phyloP scores from a whole-genome alignment of 2,888 invertebrate genomes.

The Leptopterna dolabrata region DNA sequence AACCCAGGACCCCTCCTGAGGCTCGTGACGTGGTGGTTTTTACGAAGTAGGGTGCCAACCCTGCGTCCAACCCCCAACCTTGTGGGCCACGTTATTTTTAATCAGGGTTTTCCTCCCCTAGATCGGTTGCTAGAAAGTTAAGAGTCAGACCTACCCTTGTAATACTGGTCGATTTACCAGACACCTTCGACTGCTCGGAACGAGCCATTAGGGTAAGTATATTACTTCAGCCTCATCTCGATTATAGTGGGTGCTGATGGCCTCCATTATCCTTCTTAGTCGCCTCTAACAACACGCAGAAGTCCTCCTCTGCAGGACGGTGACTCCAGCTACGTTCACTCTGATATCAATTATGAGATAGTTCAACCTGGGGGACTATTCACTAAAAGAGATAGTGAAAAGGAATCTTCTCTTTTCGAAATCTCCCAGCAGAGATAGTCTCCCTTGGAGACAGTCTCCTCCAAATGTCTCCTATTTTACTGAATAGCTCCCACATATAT shows the following conservation, averaged over 20 bases:
- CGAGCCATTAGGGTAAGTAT: not conserved
- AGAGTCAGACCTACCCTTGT: not conserved
- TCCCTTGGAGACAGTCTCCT: too few species aligned
- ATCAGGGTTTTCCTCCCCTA: not conserved
- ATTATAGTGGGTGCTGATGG: not conserved
- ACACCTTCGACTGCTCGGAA: not conserved
- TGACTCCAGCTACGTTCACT: too few species aligned
- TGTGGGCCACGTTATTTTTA: not conserved
- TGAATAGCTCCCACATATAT: too few species aligned
- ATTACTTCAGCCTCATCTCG: not conserved
- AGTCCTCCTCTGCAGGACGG: not conserved
- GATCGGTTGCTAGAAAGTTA: not conserved
- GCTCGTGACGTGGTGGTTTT: not conserved
- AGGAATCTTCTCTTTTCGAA: too few species aligned
- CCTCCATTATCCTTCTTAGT: not conserved
- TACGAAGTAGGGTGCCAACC: not conserved
- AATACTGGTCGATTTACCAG: not conserved
- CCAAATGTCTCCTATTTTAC: too few species aligned
- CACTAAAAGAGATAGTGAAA: too few species aligned
- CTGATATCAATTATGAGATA: too few species aligned
- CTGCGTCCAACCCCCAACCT: not conserved
- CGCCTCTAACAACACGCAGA: not conserved
- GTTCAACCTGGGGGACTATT: too few species aligned
- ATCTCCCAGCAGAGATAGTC: too few species aligned
- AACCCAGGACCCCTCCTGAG: too few species aligned